Evolutionary conservation across 2,113 vertebrate species (phyloP), one percentile per base, ranked within the genome.

Genomic region (Glaucidium brasilianum): DNA sequence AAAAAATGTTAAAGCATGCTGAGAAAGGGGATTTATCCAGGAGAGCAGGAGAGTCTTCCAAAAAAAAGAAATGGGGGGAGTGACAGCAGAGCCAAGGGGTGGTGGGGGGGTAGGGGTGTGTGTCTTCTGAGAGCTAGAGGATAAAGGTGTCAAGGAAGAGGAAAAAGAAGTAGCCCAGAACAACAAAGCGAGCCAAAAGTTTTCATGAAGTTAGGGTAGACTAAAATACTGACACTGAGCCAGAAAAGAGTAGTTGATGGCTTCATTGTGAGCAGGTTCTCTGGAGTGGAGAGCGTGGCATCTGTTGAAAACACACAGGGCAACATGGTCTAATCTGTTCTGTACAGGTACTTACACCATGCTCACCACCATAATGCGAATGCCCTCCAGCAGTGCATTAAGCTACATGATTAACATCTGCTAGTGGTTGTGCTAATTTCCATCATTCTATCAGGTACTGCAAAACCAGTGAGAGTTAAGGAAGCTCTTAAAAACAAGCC

Each of bases 361-460:
- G 72, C 67, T 86, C 74, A 80, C 72, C n/a, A 88, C 58, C 53
- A 59, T 67, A 95, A 96, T 49, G 90, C 0, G 6, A 92, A 96
- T 80, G 79, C 82, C 92, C 79, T 97, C 95, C 94, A 97, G 88
- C 96, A 96, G 85, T 86, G 95, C 95, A 92, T 95, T 96, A 93
- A 96, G 55, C 94, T 86, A 88, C 92, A 90, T 95, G 93, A 97
- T 95, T 93, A 95, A 97, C 95, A 95, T 94, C 96, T 97, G 95
- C 81, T 94, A 74, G 47, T 21, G 62, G 75, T 50, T 88, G 85
- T 71, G 63, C 83, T 96, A 71, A 92, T 95, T 95, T 94, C 82
- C 47, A 52, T 92, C 78, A 79, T 83, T 88, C 73, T 81, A 94
- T 60, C 66, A 66, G 56, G 50, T 50, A 59, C 30, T 85, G 52